These are phyloP conservation scores for Chaetura pelagica DNA, from an alignment of 2,113 vertebrate species.

Conservation along the genomic window DNA sequence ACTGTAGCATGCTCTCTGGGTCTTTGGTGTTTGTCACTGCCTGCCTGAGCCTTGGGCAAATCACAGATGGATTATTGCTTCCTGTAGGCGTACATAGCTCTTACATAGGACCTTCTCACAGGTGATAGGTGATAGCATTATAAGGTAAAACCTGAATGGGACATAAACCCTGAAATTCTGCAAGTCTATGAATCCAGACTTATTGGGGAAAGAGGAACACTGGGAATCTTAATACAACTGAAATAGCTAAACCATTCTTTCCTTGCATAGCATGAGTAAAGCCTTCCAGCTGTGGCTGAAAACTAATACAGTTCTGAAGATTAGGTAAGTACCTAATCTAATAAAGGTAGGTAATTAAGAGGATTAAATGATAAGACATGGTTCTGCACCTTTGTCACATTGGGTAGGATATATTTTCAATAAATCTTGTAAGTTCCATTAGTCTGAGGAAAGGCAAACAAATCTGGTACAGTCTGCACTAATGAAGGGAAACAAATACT, in stretches of 20 bases:
- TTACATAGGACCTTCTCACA: background rate
- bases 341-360: background rate
- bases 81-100: background rate
- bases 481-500: background rate
- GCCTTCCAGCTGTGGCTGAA: background rate
- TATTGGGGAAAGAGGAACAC: background rate
- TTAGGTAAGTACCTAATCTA: background rate
- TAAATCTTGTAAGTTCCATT: background rate
- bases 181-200: background rate
- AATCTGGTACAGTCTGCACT: background rate
- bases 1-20: background rate
- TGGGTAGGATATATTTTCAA: background rate
- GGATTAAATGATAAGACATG: background rate
- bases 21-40: background rate
- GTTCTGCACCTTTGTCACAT: background rate
- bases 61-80: background rate
- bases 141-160: background rate
- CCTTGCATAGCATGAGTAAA: background rate
- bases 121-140: background rate
- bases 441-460: background rate
- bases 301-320: background rate
- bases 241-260: background rate
- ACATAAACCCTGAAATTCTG: fast-evolving
- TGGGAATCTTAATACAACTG: background rate
- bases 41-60: background rate